These are phyloP conservation scores for Porites australiensis DNA, from an alignment of 64 coral and sea anemone species.

Conservation along the genomic window DNA sequence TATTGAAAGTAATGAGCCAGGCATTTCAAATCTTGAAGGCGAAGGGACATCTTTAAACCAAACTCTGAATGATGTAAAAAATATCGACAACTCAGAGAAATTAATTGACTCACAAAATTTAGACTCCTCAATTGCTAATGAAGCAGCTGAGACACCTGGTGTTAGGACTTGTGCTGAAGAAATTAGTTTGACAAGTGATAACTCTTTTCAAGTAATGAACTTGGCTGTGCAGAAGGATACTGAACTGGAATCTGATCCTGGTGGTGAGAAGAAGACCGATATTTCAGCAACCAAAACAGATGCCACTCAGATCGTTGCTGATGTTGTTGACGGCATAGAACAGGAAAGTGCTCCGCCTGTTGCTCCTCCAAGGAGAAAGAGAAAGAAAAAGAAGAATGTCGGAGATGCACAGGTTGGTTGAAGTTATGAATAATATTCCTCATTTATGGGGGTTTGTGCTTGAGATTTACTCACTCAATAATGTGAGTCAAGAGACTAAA, in stretches of 20 bases:
- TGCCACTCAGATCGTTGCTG: constrained; percentile 36
- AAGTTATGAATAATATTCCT: neutral
- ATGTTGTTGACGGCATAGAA: constrained; percentile 41
- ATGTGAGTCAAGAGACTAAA: too few species aligned
- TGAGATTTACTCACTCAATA: too few species aligned
- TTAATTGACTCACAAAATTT: neutral
- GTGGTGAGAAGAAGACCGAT: neutral
- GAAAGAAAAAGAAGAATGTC: constrained; percentile 84
- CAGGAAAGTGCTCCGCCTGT: constrained; percentile 73
- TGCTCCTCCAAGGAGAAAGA: constrained; percentile 87
- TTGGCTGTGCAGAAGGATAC: neutral
- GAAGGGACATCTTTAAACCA: too few species aligned
- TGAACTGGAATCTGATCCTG: neutral
- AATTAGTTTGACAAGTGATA: neutral
- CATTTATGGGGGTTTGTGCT: neutral
- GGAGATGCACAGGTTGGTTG: constrained; percentile 38
- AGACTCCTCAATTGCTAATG: neutral
- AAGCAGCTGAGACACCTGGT: neutral
- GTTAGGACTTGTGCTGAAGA: neutral
- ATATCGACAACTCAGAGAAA: neutral
- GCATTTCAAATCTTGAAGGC: too few species aligned
- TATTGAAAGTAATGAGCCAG: too few species aligned
- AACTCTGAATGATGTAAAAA: neutral
- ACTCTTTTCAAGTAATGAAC: neutral
- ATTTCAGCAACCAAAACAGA: constrained; percentile 1